Evolutionary conservation across 2,888 invertebrate genomes (phyloP).

Genomic region (Tachystola acroxantha): DNA sequence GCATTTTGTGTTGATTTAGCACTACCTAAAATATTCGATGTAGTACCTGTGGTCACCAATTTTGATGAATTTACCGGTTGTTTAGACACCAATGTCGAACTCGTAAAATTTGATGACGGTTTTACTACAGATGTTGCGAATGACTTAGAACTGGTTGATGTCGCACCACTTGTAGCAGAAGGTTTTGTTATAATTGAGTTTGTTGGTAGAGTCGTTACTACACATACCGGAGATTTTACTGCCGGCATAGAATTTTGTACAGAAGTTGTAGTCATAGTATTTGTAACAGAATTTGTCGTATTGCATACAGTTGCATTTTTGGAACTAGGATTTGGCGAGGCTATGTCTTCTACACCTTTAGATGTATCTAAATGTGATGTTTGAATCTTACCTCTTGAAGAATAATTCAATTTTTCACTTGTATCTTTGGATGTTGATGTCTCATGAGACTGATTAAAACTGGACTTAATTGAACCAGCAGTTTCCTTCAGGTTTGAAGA

Average conservation of each 20-base stretch:
- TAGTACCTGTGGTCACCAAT: conserved; percentile 10
- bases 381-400: neutral
- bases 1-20: conserved; percentile 1
- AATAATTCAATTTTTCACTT: conserved; percentile 7
- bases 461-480: neutral
- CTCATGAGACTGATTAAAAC: neutral
- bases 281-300: neutral
- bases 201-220: conserved; percentile 10
- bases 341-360: neutral
- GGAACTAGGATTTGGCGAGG: neutral
- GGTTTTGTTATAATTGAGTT: conserved; percentile 15
- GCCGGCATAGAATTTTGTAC: neutral
- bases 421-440: conserved; percentile 16
- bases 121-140: conserved; percentile 10
- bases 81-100: neutral
- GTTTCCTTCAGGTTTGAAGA: neutral
- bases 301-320: too few relatives aligned
- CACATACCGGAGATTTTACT: conserved; percentile 6
- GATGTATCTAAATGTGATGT: neutral
- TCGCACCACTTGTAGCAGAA: conserved; percentile 9
- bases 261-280: neutral
- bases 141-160: too few relatives aligned
- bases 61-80: conserved; percentile 12
- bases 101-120: conserved; percentile 4
- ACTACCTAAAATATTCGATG: conserved; percentile 10